Evolutionary conservation across 2,888 invertebrate species (phyloP).

Genomic region (Phengaris alcon): DNA sequence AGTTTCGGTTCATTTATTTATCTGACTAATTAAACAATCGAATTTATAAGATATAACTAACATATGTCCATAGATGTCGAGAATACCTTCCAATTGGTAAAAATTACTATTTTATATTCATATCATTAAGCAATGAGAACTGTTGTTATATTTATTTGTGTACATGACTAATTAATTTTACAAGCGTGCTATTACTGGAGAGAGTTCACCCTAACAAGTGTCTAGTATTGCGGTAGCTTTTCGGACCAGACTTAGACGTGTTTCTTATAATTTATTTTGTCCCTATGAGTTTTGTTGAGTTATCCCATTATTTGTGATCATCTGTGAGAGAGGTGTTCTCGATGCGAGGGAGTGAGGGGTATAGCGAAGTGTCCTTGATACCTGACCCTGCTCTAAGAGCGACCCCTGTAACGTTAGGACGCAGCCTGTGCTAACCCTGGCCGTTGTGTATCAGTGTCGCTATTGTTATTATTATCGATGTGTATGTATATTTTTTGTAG

Average conservation of each 20-base stretch:
- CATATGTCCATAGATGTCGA: constrained; percentile 45
- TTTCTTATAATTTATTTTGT: constrained; percentile 52
- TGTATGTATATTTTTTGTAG: constrained; percentile 73
- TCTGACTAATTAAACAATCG: constrained; percentile 29
- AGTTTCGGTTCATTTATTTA: constrained; percentile 51
- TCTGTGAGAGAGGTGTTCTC: constrained; percentile 80
- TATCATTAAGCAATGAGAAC: constrained; percentile 19
- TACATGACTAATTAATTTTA: constrained; percentile 38
- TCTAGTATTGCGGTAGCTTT: constrained; percentile 47
- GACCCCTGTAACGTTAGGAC: constrained; percentile 68
- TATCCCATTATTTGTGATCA: constrained; percentile 75
- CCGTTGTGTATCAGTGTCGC: constrained; percentile 79
- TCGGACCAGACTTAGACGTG: constrained; percentile 60
- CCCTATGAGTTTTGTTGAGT: constrained; percentile 68
- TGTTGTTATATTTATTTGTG: constrained; percentile 28
- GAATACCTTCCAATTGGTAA: constrained; percentile 53
- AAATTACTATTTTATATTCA: constrained; percentile 16
- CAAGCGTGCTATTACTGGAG: constrained; percentile 51
- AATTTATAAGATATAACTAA: constrained; percentile 30
- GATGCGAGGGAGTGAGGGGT: constrained; percentile 79
- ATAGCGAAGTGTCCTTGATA: constrained; percentile 74
- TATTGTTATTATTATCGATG: constrained; percentile 66
- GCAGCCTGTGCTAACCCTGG: constrained; percentile 79
- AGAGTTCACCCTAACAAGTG: constrained; percentile 49
- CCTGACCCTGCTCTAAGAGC: constrained; percentile 67